These are phyloP conservation scores for Baccha elongata DNA, from an alignment of 2,888 invertebrate species.

Conservation along the genomic window DNA sequence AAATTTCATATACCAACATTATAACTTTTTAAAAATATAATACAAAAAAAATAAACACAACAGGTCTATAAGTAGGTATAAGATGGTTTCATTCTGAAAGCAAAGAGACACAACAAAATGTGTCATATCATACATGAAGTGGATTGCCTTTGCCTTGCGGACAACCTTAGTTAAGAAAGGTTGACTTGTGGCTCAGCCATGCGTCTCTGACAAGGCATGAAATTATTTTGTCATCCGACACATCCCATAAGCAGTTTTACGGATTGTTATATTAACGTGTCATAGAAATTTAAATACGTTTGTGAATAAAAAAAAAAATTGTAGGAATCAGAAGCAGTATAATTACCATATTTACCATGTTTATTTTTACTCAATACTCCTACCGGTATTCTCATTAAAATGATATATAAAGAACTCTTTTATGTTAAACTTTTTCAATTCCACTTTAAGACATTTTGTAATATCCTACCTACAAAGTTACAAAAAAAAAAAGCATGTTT, in stretches of 20 bases:
- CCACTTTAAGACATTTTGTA: not conserved
- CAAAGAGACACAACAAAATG: constrained; percentile 40
- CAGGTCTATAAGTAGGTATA: not conserved
- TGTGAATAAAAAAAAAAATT: not conserved
- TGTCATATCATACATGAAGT: constrained; percentile 35
- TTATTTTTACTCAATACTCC: not conserved
- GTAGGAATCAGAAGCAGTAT: too few species aligned
- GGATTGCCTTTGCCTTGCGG: constrained; percentile 8
- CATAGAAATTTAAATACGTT: constrained; percentile 15
- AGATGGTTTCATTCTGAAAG: not conserved
- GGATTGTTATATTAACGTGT: constrained; percentile 32
- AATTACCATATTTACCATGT: too few species aligned
- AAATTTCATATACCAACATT: not conserved
- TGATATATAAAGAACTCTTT: not conserved
- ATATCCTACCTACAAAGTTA: not conserved
- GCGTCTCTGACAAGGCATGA: constrained; percentile 57
- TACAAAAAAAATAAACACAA: constrained; percentile 1
- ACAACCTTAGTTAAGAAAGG: constrained; percentile 26
- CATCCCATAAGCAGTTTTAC: constrained; percentile 45
- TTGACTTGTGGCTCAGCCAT: constrained; percentile 33
- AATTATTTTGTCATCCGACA: constrained; percentile 62
- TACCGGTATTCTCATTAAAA: constrained; percentile 7
- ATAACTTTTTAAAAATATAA: not conserved
- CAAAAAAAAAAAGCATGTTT: constrained; percentile 8
- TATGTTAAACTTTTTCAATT: not conserved